These are phyloP conservation scores for Epinephelus coioides DNA, from an alignment of 2,797 vertebrate species.

Conservation along the genomic window DNA sequence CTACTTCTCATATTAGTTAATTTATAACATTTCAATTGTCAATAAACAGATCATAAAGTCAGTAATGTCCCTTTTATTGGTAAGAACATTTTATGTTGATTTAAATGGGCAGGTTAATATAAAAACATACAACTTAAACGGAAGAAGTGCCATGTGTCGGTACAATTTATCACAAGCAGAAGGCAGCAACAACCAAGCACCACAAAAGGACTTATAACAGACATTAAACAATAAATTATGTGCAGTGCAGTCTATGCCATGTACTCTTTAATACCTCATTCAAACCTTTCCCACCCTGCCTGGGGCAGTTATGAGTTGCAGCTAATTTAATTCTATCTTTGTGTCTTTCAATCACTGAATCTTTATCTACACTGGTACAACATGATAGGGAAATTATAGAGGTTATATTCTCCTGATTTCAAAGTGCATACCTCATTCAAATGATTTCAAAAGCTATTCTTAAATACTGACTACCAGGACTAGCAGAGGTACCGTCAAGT, in stretches of 20 bases:
- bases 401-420: not conserved
- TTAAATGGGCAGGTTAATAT: conserved; percentile 14
- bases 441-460: not conserved
- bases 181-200: conserved; percentile 7
- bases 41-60: not conserved
- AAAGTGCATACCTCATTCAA: not conserved
- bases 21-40: not conserved
- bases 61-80: not conserved
- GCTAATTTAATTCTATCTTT: conserved; percentile 13
- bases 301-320: not conserved
- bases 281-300: not conserved
- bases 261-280: not conserved
- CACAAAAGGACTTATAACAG: not conserved
- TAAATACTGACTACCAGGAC: not conserved
- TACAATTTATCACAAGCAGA: conserved; percentile 4
- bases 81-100: not conserved
- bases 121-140: conserved; percentile 20
- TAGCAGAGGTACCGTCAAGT: not conserved
- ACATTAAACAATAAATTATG: conserved; percentile 41
- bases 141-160: not conserved
- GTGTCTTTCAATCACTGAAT: not conserved
- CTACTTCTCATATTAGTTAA: not conserved
- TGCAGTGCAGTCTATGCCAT: conserved; percentile 27
- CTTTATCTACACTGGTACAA: not conserved
- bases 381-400: not conserved